A percentile compares a stretch with the other conserved stretches of the same genome.
These are phyloP conservation scores for Archaeoteleia sp. DNA, from an alignment of 2,888 invertebrate species.

Conservation along the genomic window DNA sequence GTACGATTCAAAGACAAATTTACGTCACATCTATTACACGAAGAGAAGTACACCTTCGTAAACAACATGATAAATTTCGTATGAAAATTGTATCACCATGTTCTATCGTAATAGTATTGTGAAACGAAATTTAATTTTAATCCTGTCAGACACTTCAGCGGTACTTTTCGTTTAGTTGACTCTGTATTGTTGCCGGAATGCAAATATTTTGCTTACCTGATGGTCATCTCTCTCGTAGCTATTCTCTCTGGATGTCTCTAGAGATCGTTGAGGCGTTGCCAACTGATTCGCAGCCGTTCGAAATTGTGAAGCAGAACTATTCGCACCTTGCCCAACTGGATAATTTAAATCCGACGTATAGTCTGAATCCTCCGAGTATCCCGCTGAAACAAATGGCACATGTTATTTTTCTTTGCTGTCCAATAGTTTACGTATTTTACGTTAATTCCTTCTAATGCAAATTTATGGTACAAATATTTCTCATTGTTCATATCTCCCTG, in stretches of 20 bases:
- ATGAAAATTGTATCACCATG: neutral
- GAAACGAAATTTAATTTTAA: constrained; percentile 3
- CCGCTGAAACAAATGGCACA: constrained; percentile 80
- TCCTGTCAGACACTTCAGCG: constrained; percentile 8
- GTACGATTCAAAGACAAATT: constrained; percentile 11
- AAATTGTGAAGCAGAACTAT: constrained; percentile 94
- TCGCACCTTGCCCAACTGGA: constrained; percentile 90
- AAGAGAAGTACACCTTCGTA: constrained; percentile 4
- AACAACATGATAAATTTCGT: constrained; percentile 3
- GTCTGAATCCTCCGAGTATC: constrained; percentile 97
- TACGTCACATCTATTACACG: neutral
- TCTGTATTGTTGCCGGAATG: constrained; percentile 7
- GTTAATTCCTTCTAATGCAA: too few relatives aligned
- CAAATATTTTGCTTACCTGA: constrained; percentile 69
- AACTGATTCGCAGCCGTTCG: constrained; percentile 86
- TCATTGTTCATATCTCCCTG: too few relatives aligned
- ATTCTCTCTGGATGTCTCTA: constrained; percentile 88
- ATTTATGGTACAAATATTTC: too few relatives aligned
- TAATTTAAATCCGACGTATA: constrained; percentile 97
- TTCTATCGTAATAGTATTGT: constrained; percentile 4
- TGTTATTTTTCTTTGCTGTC: neutral
- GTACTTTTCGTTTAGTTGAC: constrained; percentile 9
- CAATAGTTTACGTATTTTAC: neutral
- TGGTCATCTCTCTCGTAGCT: constrained; percentile 89
- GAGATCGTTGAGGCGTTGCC: constrained; percentile 85